Conservation (phyloP, 2,797 vertebrate genomes). For the Pogonophryne albipinna region DNA sequence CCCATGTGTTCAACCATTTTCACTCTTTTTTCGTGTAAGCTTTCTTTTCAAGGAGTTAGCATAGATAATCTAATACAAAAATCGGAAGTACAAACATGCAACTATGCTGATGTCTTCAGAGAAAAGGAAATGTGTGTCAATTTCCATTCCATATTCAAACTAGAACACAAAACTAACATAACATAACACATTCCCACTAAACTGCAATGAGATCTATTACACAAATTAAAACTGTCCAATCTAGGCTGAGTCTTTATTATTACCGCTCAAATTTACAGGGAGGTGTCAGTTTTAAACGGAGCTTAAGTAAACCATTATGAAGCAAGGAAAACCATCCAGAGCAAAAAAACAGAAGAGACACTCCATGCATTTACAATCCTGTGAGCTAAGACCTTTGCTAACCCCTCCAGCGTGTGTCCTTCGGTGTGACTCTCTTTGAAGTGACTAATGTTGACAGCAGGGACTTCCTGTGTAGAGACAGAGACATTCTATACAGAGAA, state of each 20-base stretch:
- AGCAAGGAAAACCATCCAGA: neutral
- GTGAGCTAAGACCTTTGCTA: slow-evolving; percentile 23
- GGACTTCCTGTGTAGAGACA: slow-evolving; percentile 29
- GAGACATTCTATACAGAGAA: neutral
- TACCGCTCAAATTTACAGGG: slow-evolving; percentile 15
- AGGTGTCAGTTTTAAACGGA: slow-evolving; percentile 29
- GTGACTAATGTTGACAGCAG: slow-evolving; percentile 54
- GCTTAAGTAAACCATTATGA: slow-evolving; percentile 14
- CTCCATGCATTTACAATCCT: slow-evolving; percentile 2
- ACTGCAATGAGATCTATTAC: slow-evolving; percentile 5
- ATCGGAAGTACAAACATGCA: too few species aligned
- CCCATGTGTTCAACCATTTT: slow-evolving; percentile 35
- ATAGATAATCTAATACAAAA: neutral
- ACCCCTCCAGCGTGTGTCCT: slow-evolving; percentile 38
- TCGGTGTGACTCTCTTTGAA: slow-evolving; percentile 57
- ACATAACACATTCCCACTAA: slow-evolving; percentile 17
- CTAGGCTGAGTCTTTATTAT: slow-evolving; percentile 13
- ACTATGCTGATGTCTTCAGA: too few species aligned
- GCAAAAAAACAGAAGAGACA: slow-evolving; percentile 5
- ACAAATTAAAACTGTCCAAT: neutral
- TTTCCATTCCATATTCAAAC: too few species aligned
- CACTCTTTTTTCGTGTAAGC: neutral
- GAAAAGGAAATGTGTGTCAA: too few species aligned
- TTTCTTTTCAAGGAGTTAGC: slow-evolving; percentile 17
- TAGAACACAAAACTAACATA: too few species aligned